These are phyloP conservation scores for Leptocoma aspasia DNA, from an alignment of 2,113 vertebrate genomes.

Conservation along the genomic window DNA sequence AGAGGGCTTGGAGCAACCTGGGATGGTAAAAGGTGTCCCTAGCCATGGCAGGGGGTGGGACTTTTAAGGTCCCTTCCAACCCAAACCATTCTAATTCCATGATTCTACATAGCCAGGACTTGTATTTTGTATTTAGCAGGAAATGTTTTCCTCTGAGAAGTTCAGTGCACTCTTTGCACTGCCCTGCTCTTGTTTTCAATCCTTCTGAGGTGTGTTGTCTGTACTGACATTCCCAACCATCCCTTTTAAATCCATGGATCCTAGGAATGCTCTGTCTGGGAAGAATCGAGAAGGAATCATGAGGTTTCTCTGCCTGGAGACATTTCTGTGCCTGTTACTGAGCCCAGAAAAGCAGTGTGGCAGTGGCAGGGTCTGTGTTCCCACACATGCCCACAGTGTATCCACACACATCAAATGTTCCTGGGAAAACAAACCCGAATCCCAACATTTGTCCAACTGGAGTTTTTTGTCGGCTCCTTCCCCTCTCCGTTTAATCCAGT, in stretches of 20 bases:
- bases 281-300: background rate
- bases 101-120: background rate
- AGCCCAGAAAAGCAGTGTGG: background rate
- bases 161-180: background rate
- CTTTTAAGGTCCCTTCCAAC: background rate
- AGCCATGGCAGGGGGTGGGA: background rate
- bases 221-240: background rate
- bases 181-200: background rate
- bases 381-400: background rate
- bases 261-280: background rate
- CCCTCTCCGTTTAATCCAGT: background rate
- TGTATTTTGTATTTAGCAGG: background rate
- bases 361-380: background rate
- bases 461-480: background rate
- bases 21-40: accelerated
- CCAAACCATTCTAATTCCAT: background rate
- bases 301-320: background rate
- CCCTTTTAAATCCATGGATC: background rate
- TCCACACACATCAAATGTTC: background rate
- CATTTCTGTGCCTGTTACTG: background rate
- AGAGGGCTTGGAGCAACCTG: background rate
- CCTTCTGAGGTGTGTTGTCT: background rate
- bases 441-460: background rate
- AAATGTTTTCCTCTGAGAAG: background rate
- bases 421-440: background rate